Evolutionary conservation across 2,113 vertebrate genomes (phyloP).

Genomic region (Hippocampus abdominalis): DNA sequence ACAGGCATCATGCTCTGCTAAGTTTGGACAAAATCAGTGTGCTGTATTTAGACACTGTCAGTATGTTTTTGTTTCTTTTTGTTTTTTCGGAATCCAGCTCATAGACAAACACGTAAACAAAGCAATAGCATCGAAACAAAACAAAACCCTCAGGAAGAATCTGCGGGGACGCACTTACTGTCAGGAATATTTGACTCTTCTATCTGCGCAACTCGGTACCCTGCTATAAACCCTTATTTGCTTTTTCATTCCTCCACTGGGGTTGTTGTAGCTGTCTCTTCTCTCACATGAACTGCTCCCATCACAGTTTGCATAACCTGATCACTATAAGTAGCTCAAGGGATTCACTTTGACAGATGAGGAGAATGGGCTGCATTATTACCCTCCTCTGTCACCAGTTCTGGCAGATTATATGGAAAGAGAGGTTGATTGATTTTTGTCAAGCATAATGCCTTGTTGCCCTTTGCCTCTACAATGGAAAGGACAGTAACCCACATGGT

Average conservation of each 20-base stretch:
- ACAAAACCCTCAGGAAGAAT: constrained; percentile 10
- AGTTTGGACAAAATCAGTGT: background rate
- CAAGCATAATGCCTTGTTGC: constrained; percentile 69
- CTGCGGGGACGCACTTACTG: constrained; percentile 1
- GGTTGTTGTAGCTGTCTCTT: constrained; percentile 3
- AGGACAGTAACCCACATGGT: constrained; percentile 55
- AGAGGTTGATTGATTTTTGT: constrained; percentile 68
- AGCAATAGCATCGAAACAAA: background rate
- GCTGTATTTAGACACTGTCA: background rate
- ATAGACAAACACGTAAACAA: background rate
- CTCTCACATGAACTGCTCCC: constrained; percentile 6
- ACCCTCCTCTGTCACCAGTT: constrained; percentile 67
- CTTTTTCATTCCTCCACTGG: constrained; percentile 16
- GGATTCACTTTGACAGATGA: constrained; percentile 35
- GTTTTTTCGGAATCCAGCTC: background rate
- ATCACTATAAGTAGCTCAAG: constrained; percentile 17
- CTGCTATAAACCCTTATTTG: constrained; percentile 12
- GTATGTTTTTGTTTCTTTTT: background rate
- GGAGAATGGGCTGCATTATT: constrained; percentile 58
- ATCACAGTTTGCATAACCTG: constrained; percentile 4
- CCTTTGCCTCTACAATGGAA: constrained; percentile 62
- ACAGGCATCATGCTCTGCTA: background rate
- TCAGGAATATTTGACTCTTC: constrained; percentile 10
- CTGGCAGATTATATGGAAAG: constrained; percentile 64
- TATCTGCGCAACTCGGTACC: constrained; percentile 10